Conservation (phyloP, 1,140 invertebrate species). For the Pogonognathellus flavescens region DNA sequence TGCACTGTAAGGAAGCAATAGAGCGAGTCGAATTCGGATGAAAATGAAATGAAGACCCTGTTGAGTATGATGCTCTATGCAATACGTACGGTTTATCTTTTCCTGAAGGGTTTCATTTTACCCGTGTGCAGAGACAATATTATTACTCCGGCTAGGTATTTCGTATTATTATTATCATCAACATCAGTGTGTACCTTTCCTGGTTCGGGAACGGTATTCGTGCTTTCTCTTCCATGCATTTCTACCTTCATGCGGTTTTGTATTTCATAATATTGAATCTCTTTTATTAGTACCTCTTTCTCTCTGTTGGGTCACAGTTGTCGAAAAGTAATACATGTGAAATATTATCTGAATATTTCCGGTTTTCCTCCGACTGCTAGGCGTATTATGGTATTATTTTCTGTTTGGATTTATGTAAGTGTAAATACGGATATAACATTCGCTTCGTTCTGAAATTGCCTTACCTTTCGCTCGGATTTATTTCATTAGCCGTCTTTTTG, state of each 20-base stretch:
- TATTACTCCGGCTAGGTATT: neutral
- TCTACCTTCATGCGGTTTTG: slow-evolving; percentile 13
- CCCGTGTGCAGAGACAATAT: neutral
- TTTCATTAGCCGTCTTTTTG: too few species aligned
- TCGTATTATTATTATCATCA: neutral
- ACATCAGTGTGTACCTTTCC: neutral
- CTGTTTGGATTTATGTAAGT: too few species aligned
- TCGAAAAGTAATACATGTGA: too few species aligned
- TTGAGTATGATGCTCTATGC: neutral
- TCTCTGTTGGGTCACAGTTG: too few species aligned
- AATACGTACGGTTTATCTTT: neutral
- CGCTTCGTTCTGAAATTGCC: too few species aligned
- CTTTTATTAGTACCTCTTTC: too few species aligned
- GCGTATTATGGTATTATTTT: too few species aligned
- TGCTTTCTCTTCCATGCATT: neutral
- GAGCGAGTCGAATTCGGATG: slow-evolving; percentile 21
- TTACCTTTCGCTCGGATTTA: too few species aligned
- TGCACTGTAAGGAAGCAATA: neutral
- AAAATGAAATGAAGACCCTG: slow-evolving; percentile 48
- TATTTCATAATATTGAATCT: slow-evolving; percentile 41
- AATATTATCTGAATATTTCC: too few species aligned
- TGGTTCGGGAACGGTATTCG: neutral
- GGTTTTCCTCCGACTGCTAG: too few species aligned
- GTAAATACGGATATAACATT: too few species aligned
- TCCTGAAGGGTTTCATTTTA: slow-evolving; percentile 34